Percentiles rank a stretch among this genome's conserved stretches.
phyloP scores from a whole-genome alignment of 2,797 vertebrate species.

The Austrolebias charrua region DNA sequence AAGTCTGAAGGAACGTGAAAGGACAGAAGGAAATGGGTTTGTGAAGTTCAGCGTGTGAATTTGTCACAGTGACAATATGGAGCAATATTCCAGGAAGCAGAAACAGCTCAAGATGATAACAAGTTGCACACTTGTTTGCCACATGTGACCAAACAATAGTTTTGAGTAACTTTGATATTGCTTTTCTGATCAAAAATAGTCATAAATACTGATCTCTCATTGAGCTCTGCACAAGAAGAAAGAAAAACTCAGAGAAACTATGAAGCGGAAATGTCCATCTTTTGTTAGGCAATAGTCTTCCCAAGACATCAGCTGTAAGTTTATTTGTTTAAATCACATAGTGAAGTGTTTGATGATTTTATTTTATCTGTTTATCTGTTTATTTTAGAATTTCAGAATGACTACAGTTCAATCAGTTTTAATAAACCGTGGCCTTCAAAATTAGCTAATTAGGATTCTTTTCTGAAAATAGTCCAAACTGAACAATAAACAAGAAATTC shows the following conservation, averaged over 20 bases:
- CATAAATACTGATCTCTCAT: background rate
- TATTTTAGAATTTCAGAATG: too few species aligned
- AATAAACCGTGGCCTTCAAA: too few species aligned
- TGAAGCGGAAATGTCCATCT: too few species aligned
- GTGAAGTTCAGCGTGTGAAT: slow-evolving; percentile 48
- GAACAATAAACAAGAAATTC: too few species aligned
- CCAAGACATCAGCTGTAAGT: too few species aligned
- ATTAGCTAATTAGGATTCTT: too few species aligned
- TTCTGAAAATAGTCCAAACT: too few species aligned
- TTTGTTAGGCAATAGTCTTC: too few species aligned
- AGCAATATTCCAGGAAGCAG: slow-evolving; percentile 8
- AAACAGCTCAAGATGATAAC: slow-evolving; percentile 1
- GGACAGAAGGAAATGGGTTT: slow-evolving; percentile 40
- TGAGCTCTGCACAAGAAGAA: background rate
- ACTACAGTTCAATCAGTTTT: too few species aligned
- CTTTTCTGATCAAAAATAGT: background rate
- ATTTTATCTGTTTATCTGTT: too few species aligned
- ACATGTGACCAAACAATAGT: background rate
- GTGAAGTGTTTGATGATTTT: too few species aligned
- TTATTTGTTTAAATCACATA: too few species aligned
- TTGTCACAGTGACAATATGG: slow-evolving; percentile 20
- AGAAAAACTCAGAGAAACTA: background rate
- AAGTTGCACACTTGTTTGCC: slow-evolving; percentile 6
- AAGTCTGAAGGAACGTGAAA: slow-evolving; percentile 60
- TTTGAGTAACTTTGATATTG: background rate